These are phyloP conservation scores for Rhysida immarginata DNA, from an alignment of 1,140 invertebrate genomes.

Conservation along the genomic window DNA sequence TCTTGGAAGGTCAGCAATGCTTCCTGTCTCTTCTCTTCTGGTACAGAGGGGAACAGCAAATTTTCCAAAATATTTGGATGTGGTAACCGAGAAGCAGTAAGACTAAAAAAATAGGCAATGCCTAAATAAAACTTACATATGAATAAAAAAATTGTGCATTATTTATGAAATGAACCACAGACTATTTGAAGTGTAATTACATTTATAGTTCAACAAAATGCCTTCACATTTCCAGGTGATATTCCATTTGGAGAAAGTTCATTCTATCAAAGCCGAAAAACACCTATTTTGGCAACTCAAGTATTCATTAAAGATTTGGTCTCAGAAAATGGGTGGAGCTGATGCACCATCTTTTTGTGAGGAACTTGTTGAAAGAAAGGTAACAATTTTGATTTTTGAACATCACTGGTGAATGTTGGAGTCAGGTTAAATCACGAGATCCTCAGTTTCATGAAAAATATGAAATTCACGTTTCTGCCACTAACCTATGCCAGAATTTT, in stretches of 20 bases:
- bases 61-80: no score
- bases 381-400: background rate
- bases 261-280: background rate
- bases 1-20: no score
- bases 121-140: no score
- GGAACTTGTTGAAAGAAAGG: background rate
- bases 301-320: background rate
- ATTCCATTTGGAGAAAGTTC: background rate
- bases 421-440: background rate
- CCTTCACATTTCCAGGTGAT: background rate
- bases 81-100: no score
- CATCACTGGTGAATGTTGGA: background rate
- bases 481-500: background rate
- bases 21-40: no score
- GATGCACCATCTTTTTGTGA: background rate
- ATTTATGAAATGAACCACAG: no score
- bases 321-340: slow-evolving; percentile 1
- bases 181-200: no score
- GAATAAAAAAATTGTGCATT: no score
- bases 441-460: background rate
- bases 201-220: no score
- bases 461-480: background rate
- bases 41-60: no score
- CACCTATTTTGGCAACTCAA: background rate
- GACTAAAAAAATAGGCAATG: no score